phyloP scores from a whole-genome alignment of 2,113 vertebrate species.

The Chauna torquata region DNA sequence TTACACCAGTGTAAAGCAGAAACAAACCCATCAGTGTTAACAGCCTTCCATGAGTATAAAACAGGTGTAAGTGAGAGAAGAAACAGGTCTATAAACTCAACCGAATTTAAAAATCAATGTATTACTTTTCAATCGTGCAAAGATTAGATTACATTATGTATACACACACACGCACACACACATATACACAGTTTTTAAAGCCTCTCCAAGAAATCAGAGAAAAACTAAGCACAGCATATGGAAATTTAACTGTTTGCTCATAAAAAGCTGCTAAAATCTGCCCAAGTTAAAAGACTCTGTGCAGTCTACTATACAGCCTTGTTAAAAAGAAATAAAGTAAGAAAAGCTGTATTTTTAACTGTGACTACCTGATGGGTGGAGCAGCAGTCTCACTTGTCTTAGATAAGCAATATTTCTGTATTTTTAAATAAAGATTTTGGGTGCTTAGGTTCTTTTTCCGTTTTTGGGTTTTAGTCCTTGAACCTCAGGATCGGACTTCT shows the following conservation, averaged over 20 bases:
- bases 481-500: background rate
- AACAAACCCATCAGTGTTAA: background rate
- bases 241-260: slow-evolving; percentile 21
- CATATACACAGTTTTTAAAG: background rate
- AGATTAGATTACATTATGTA: background rate
- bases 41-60: background rate
- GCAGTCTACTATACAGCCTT: background rate
- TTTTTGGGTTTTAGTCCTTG: background rate
- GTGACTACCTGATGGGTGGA: background rate
- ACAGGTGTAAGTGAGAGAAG: background rate
- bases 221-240: slow-evolving; percentile 3
- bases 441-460: background rate
- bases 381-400: background rate
- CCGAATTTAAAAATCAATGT: background rate
- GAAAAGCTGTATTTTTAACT: slow-evolving; percentile 9
- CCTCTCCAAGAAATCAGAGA: background rate
- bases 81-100: slow-evolving; percentile 21
- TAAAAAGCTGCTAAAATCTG: slow-evolving; percentile 51
- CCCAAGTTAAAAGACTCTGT: background rate
- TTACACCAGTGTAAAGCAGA: background rate
- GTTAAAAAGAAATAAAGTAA: background rate
- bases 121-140: background rate
- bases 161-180: background rate
- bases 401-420: background rate
- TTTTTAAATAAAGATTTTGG: background rate